phyloP scores from a whole-genome alignment of 2,888 invertebrate genomes.

The Drosophila kanekoi region DNA sequence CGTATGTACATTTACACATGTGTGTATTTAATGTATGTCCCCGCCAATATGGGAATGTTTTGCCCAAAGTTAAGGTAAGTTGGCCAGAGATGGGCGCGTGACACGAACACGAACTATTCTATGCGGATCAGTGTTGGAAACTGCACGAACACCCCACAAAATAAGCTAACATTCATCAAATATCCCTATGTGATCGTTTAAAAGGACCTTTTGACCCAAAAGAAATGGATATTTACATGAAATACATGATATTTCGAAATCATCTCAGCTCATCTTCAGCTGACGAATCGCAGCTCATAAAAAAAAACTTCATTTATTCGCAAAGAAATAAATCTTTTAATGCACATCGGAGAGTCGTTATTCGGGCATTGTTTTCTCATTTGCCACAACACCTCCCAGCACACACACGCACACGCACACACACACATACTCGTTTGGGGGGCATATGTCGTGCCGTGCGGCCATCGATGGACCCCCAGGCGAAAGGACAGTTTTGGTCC shows the following conservation, averaged over 20 bases:
- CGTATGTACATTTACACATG: conserved; percentile 12
- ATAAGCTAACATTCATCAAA: no score
- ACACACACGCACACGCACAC: conserved; percentile 13
- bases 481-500: conserved; percentile 50
- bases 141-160: no score
- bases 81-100: conserved; percentile 11
- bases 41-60: conserved; percentile 20
- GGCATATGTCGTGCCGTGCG: conserved; percentile 53
- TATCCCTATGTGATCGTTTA: no score
- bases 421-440: conserved; percentile 6
- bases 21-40: conserved; percentile 56
- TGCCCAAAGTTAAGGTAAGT: conserved; percentile 5
- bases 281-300: conserved; percentile 22
- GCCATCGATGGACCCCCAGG: conserved; percentile 47
- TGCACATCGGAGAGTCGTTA: conserved; percentile 77
- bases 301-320: conserved; percentile 75
- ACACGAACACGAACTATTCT: neutral
- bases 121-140: no score
- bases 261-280: no score
- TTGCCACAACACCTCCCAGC: conserved; percentile 70
- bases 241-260: no score
- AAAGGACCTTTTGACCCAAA: no score
- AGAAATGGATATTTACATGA: no score
- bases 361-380: conserved; percentile 77
- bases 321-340: conserved; percentile 78